Evolutionary conservation across 2,797 vertebrate genomes (phyloP).

Genomic region (Crenichthys baileyi): DNA sequence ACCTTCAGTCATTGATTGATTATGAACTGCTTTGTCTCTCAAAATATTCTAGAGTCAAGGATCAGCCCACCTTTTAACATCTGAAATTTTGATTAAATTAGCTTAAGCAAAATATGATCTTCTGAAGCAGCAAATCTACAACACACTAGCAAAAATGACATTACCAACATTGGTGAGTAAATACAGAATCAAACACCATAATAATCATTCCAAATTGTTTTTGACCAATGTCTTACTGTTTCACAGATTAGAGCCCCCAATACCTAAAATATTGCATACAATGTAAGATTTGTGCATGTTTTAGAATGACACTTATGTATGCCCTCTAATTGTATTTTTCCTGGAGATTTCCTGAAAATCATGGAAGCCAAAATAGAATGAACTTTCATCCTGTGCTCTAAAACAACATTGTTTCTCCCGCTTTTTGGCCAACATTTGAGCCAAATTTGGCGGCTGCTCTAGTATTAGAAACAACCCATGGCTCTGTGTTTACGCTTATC

Average conservation of each 20-base stretch:
- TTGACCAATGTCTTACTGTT: not conserved
- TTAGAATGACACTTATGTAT: not conserved
- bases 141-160: not conserved
- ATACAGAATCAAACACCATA: not conserved
- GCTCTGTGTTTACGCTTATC: slow-evolving; percentile 27
- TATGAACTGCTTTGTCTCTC: not conserved
- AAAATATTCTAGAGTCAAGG: not conserved
- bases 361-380: not conserved
- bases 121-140: not conserved
- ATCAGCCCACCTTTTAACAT: not conserved
- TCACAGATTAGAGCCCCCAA: not conserved
- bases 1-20: not conserved
- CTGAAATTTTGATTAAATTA: not conserved
- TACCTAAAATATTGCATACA: not conserved
- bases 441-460: slow-evolving; percentile 19
- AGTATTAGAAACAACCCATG: slow-evolving; percentile 7
- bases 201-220: slow-evolving; percentile 16
- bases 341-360: not conserved
- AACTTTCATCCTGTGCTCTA: not conserved
- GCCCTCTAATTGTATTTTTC: slow-evolving; percentile 3
- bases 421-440: slow-evolving; percentile 2
- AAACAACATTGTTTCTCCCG: not conserved
- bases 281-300: not conserved
- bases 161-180: not conserved
- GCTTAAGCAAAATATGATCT: not conserved